Evolutionary conservation across 2,888 invertebrate species (phyloP), one percentile per base, ranked within the genome.

Genomic region (Sympetrum striolatum): DNA sequence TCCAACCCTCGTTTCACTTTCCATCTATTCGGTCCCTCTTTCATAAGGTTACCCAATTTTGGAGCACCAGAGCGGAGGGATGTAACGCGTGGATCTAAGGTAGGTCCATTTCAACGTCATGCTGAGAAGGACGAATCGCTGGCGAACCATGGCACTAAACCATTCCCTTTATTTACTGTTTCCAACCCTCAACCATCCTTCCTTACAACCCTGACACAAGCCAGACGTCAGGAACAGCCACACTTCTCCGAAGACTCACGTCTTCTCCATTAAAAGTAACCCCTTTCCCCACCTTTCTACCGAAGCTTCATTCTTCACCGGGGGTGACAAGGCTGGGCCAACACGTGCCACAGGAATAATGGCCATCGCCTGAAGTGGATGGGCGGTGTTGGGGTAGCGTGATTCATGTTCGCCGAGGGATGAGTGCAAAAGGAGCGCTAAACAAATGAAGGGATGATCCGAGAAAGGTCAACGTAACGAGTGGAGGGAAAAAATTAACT

Each of bases 311-410:
- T 86, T 86, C 86, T 86, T 86, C 86, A 86, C 86, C 60, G 86
- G 86, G 37, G 86, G 35, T 53, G 86, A 86, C 86, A 86, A 37
- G 60, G 86, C 6, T 37, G 82, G 86, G 86, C 86, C 86, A 86
- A 86, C 86, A 86, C 86, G 86, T 86, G 86, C 86, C 86, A n/a
- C 86, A 60, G 60, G 86, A 86, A 86, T 86, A 86, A 86, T 86
- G 82, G 82, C 58, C 58, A 35, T 58, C 18, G 82, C 82, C 58
- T 58, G 82, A 44, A 39, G 2, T 37, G 39, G 53, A 58, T 60
- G 60, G 86, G 37, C 60, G 15, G 60, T 35, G 39, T 60, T 86
- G 37, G 60, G 58, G 35, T 10, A n/a, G 86, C 22, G 86, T 86
- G 86, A 86, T 86, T 86, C 86, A 86, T 60, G 86, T 86, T 37